Percentiles rank a stretch among this genome's conserved stretches.
phyloP scores from a whole-genome alignment of 1,140 invertebrate genomes.

The Macrotrachela quadricornifera region DNA sequence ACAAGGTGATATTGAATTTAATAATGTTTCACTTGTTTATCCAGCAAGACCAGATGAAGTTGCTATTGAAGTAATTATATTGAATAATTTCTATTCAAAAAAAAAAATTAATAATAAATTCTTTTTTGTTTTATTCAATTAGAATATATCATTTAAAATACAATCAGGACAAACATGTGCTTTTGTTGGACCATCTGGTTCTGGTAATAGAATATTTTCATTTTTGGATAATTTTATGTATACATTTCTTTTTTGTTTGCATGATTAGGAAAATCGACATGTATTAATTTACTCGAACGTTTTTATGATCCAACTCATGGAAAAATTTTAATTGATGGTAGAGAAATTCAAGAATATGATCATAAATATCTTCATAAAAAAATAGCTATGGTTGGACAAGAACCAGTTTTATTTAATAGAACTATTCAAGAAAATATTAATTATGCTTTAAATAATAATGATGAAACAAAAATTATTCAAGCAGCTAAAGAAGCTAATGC shows the following conservation, averaged over 20 bases:
- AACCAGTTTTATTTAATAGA: conserved; percentile 10
- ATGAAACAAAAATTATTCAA: conserved; percentile 18
- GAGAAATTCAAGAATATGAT: conserved; percentile 17
- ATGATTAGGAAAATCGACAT: conserved; percentile 26
- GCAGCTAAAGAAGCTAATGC: conserved; percentile 71
- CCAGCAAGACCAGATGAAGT: conserved; percentile 22
- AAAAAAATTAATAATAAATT: too few species aligned
- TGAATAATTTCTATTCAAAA: too few species aligned
- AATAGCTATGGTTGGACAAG: conserved; percentile 3
- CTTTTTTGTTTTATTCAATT: too few species aligned
- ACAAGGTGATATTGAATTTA: conserved; percentile 29
- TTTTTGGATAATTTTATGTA: too few species aligned
- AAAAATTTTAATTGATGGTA: conserved; percentile 24
- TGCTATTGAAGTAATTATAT: conserved; percentile 15
- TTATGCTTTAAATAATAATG: conserved; percentile 77
- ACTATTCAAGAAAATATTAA: conserved; percentile 35
- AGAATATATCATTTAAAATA: conserved; percentile 24
- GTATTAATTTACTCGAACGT: conserved; percentile 28
- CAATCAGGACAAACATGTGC: conserved; percentile 30
- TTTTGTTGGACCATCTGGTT: conserved; percentile 31
- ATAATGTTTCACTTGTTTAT: conserved; percentile 29
- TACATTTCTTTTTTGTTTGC: too few species aligned
- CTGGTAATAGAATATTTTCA: conserved; percentile 9
- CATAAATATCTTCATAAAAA: conserved; percentile 1
- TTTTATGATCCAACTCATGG: conserved; percentile 28